These are phyloP conservation scores for Pantherophis guttatus DNA, from an alignment of 2,113 vertebrate species.

Conservation along the genomic window DNA sequence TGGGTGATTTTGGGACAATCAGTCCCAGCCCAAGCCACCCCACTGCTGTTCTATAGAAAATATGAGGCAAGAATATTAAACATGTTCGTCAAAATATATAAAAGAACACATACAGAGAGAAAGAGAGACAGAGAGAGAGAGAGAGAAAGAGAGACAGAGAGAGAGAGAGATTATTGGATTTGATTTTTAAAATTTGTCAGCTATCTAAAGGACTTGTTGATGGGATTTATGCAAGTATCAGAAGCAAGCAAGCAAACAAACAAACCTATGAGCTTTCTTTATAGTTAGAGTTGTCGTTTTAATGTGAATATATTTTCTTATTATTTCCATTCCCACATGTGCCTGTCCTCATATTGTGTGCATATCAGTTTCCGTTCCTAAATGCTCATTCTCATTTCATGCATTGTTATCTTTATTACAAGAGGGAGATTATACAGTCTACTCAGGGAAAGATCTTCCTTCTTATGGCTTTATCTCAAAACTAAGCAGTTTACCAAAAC, in stretches of 20 bases:
- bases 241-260: not conserved
- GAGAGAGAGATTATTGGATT: not conserved
- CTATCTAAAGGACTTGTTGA: not conserved
- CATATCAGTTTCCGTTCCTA: slow-evolving; percentile 41
- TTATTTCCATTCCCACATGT: slow-evolving; percentile 32
- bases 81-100: not conserved
- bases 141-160: no score
- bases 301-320: slow-evolving; percentile 42
- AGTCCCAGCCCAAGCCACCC: not conserved
- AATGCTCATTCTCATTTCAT: slow-evolving; percentile 62
- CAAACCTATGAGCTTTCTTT: not conserved
- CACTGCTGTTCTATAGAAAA: not conserved
- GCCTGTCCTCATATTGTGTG: slow-evolving; percentile 13
- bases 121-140: no score
- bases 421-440: slow-evolving; percentile 66
- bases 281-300: slow-evolving; percentile 43
- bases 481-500: slow-evolving; percentile 72
- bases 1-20: not conserved
- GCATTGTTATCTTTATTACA: slow-evolving; percentile 71
- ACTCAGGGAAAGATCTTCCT: slow-evolving; percentile 70
- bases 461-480: slow-evolving; percentile 63
- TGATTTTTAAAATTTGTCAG: not conserved
- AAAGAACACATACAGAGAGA: not conserved
- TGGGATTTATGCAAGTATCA: not conserved
- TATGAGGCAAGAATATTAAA: not conserved